Conservation (phyloP, 2,888 invertebrate genomes). For the Oligia strigilis region DNA sequence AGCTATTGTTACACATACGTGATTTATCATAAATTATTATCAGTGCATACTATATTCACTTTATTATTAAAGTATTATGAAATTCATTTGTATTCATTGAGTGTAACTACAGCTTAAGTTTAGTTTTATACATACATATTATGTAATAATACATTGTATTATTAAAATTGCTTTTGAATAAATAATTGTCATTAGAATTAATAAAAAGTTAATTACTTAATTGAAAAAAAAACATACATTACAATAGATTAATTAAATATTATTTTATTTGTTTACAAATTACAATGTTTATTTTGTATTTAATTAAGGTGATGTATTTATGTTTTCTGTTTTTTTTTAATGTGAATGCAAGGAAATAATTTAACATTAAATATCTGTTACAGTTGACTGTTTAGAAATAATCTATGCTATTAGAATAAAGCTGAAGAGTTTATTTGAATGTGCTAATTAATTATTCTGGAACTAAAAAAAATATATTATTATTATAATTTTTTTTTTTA, state of each 20-base stretch:
- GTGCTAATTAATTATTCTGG: neutral
- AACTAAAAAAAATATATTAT: no score
- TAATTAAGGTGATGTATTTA: neutral
- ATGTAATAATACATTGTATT: neutral
- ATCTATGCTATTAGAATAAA: neutral
- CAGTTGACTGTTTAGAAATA: neutral
- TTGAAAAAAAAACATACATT: no score
- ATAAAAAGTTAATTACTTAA: neutral
- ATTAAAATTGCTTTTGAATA: neutral
- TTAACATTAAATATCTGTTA: neutral
- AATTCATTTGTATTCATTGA: constrained; percentile 26
- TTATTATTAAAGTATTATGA: constrained; percentile 26
- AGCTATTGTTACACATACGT: constrained; percentile 16
- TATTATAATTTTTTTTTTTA: no score
- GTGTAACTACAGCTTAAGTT: neutral
- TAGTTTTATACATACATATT: neutral
- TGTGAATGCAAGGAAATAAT: no score
- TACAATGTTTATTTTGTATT: neutral
- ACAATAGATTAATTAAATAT: neutral
- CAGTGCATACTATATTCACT: neutral
- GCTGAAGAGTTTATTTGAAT: neutral
- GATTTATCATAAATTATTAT: constrained; percentile 26
- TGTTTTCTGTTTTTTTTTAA: neutral
- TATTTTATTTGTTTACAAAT: neutral
- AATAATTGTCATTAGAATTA: neutral